Evolutionary conservation across 2,888 invertebrate species (phyloP), one percentile per base, ranked within the genome.

Genomic region (Mesorhabditis sp.): DNA sequence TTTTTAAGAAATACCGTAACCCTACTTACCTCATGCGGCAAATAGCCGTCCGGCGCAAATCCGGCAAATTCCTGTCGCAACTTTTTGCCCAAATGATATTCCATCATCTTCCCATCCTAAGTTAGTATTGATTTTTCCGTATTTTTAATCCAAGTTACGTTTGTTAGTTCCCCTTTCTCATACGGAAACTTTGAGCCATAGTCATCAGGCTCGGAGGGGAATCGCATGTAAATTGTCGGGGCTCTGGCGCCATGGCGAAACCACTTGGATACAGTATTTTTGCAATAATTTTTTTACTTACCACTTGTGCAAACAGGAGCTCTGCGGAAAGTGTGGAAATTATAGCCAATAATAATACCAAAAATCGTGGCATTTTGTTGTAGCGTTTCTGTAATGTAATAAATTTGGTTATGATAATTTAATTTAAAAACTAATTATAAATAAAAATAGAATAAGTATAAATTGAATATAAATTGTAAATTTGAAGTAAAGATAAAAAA

Each of bases 21-120:
- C n/a, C n/a, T 50, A n/a, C n/a, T 50, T 50, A 50, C 58, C 58
- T 50, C 58, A n/a, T 50, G 58, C n/a, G 58, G 58, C 58, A 50
- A 10, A 50, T 50, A 50, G 7, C n/a, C 2, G 1, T 50, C n/a
- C 1, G 58, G n/a, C 10, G n/a, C n/a, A n/a, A 50, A 50, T n/a
- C 58, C 58, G 10, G 7, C n/a, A n/a, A 50, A 50, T n/a, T 50
- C 58, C 58, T 50, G 10, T 2, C 58, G 58, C 10, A 50, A 2
- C 10, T n/a, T 10, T 50, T 50, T 50, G 1, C 58, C 58, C 58
- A 50, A 2, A 2, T 50, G 10, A 2, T 50, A 50, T n/a, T 50
- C 58, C 58, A 50, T 50, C 58, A 50, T 50, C 2, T 50, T 50
- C 58, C 58, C 58, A 2, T 50, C 58, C 58, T 50, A 50, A 13